These are phyloP conservation scores for Oryzaephilus surinamensis DNA, from an alignment of 1,140 invertebrate genomes.

Conservation along the genomic window DNA sequence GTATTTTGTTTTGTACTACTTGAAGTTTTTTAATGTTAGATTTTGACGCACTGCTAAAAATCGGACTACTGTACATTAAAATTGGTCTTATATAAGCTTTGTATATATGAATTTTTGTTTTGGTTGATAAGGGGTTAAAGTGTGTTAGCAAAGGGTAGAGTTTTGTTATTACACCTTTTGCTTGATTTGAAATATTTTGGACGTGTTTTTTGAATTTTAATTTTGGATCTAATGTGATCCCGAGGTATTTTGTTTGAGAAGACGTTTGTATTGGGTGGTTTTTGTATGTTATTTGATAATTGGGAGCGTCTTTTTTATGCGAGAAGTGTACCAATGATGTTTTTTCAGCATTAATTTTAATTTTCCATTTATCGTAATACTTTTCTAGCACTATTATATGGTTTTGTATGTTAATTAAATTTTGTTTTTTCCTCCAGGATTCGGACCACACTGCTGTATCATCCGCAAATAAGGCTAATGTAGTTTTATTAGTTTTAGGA, in stretches of 20 bases:
- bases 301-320: slow-evolving; percentile 6
- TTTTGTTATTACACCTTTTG: not conserved
- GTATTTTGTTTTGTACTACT: not conserved
- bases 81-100: not conserved
- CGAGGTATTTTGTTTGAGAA: slow-evolving; percentile 10
- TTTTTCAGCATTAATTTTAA: slow-evolving; percentile 26
- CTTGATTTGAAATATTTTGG: slow-evolving; percentile 1
- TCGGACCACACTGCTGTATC: slow-evolving; percentile 21
- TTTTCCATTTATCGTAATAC: slow-evolving; percentile 24
- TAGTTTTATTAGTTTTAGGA: slow-evolving; percentile 8
- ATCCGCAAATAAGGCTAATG: slow-evolving; percentile 20
- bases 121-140: not conserved
- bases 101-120: not conserved
- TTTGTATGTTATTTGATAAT: not conserved
- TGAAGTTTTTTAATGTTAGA: not conserved
- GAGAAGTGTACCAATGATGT: slow-evolving; percentile 9
- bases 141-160: slow-evolving; percentile 1
- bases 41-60: not conserved
- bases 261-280: not conserved
- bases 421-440: slow-evolving; percentile 3
- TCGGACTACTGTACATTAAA: not conserved
- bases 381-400: slow-evolving; percentile 11
- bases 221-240: slow-evolving; percentile 4
- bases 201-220: slow-evolving; percentile 3
- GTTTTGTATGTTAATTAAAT: slow-evolving; percentile 11